Evolutionary conservation across 2,113 vertebrate genomes (phyloP).

Genomic region (Ochotona princeps): DNA sequence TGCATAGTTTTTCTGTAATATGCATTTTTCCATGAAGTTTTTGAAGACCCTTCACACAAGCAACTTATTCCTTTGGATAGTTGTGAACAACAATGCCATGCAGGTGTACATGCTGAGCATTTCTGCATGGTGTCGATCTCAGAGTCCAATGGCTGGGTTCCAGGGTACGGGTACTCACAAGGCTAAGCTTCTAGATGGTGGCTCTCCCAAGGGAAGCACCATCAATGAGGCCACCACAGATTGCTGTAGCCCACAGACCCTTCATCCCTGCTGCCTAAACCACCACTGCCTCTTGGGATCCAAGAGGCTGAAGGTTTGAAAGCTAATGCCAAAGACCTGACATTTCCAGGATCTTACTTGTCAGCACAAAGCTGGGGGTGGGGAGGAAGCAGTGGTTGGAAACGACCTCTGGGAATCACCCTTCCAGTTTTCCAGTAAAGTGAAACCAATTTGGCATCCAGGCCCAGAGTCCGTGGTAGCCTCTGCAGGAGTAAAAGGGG

Average conservation of each 20-base stretch:
- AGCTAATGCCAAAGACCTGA: neutral
- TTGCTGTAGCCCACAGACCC: neutral
- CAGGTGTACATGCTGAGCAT: neutral
- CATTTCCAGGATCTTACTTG: neutral
- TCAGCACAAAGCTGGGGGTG: neutral
- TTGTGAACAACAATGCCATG: neutral
- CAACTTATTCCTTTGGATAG: neutral
- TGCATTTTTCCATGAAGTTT: too few species aligned
- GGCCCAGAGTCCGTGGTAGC: neutral
- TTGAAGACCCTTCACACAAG: neutral
- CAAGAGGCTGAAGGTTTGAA: neutral
- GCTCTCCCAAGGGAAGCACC: neutral
- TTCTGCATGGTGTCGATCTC: neutral
- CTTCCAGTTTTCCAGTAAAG: neutral
- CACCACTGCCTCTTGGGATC: neutral
- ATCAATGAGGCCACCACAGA: neutral
- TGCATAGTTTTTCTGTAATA: too few species aligned
- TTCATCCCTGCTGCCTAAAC: neutral
- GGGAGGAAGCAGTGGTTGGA: neutral
- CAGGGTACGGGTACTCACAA: neutral
- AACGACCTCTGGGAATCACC: neutral
- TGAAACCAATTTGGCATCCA: neutral
- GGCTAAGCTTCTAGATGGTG: neutral
- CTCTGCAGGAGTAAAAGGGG: neutral
- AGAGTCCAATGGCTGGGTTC: neutral